A percentile compares a stretch with the other conserved stretches of the same genome.
phyloP scores from a whole-genome alignment of 2,888 invertebrate genomes.

The Ischnura elegans region DNA sequence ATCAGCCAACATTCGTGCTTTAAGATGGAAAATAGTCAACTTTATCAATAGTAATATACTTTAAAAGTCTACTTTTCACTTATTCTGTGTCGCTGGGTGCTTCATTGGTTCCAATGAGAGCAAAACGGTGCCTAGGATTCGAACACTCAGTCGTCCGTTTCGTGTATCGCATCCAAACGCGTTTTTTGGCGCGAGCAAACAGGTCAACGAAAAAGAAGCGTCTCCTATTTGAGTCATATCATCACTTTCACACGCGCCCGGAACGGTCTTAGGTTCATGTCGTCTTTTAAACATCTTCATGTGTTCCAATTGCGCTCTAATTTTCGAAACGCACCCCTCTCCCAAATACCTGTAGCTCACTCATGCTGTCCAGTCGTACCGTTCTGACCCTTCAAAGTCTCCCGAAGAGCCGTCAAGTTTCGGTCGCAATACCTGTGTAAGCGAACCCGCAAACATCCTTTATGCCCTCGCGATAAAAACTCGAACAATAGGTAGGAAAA shows the following conservation, averaged over 20 bases:
- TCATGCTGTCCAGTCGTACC: not conserved
- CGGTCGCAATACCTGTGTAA: not conserved
- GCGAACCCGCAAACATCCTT: slow-evolving; percentile 31
- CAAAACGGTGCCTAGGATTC: not conserved
- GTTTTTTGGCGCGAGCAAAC: not conserved
- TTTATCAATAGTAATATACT: too few species aligned
- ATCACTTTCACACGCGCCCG: not conserved
- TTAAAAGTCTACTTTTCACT: too few species aligned
- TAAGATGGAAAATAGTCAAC: too few species aligned
- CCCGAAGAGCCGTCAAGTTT: not conserved
- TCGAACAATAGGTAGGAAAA: not conserved
- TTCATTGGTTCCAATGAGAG: too few species aligned
- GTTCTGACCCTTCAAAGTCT: not conserved
- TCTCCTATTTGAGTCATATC: not conserved
- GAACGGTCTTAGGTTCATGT: not conserved
- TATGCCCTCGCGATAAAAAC: not conserved
- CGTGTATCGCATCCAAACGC: not conserved
- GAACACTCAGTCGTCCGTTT: not conserved
- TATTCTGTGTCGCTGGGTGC: too few species aligned
- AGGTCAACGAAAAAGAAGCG: not conserved
- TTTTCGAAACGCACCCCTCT: not conserved
- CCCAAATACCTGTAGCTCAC: not conserved
- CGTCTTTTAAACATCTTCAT: not conserved
- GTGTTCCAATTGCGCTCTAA: not conserved
- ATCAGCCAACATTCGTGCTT: too few species aligned